Conservation (phyloP, 2,888 invertebrate genomes). For the Hedya salicella region DNA sequence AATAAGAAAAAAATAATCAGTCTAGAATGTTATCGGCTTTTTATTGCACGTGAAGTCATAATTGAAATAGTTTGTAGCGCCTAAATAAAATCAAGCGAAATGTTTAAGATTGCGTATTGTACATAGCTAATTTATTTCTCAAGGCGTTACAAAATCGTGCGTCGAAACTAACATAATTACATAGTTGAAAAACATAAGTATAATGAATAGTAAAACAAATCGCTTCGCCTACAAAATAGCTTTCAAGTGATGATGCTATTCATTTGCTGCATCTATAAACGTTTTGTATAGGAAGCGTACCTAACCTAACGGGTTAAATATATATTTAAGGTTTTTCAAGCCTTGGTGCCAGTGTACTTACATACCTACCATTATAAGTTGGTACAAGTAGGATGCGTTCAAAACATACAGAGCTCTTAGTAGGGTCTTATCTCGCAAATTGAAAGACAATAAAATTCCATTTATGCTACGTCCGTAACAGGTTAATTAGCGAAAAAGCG, state of each 20-base stretch:
- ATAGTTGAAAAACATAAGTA: no score
- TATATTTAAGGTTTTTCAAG: no score
- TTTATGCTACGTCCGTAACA: slow-evolving; percentile 49
- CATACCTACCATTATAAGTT: neutral
- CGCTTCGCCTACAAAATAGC: no score
- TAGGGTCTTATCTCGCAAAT: slow-evolving; percentile 1
- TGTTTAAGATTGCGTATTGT: neutral
- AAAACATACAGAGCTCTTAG: slow-evolving; percentile 8
- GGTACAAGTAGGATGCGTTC: neutral
- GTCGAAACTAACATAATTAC: no score
- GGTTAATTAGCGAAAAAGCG: slow-evolving; percentile 70
- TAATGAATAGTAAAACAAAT: no score
- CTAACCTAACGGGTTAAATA: no score
- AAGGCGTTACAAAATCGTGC: neutral
- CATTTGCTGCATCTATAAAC: no score
- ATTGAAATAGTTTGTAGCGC: neutral
- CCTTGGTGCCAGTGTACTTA: neutral
- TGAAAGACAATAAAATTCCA: slow-evolving; percentile 1
- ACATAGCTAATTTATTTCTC: neutral
- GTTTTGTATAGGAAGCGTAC: no score
- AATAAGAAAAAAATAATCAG: no score
- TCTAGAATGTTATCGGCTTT: no score
- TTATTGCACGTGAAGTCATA: no score
- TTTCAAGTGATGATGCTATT: no score
- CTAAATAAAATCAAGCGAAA: neutral